Conservation (phyloP, 2,113 vertebrate species). For the Hemiprocne comata region DNA sequence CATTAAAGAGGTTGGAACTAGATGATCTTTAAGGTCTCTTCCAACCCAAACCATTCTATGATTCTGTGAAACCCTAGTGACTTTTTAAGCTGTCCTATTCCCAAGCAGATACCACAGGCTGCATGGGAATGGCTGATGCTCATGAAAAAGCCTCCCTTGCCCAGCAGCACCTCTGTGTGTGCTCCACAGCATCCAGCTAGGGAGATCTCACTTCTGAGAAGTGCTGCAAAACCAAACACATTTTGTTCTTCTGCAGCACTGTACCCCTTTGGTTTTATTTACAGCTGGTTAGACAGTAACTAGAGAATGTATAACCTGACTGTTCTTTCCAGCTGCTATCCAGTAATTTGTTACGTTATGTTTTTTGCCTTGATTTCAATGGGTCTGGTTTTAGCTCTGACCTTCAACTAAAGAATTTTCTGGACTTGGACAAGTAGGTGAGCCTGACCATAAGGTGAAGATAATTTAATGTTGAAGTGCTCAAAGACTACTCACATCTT, state of each 20-base stretch:
- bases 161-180: background rate
- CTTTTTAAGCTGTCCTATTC: background rate
- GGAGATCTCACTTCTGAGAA: background rate
- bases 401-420: background rate
- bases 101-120: background rate
- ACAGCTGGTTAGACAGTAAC: background rate
- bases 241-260: background rate
- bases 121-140: background rate
- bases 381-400: background rate
- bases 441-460: background rate
- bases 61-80: background rate
- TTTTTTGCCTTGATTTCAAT: background rate
- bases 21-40: no score
- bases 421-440: background rate
- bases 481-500: conserved; percentile 85
- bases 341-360: background rate
- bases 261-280: background rate
- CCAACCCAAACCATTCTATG: no score
- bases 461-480: background rate
- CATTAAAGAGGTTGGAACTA: no score
- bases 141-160: background rate
- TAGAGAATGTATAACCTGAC: background rate
- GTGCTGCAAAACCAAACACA: background rate
- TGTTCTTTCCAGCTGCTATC: background rate
- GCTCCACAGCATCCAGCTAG: background rate